Conservation (phyloP, 2,888 invertebrate genomes). For the Crepidodera aurea region DNA sequence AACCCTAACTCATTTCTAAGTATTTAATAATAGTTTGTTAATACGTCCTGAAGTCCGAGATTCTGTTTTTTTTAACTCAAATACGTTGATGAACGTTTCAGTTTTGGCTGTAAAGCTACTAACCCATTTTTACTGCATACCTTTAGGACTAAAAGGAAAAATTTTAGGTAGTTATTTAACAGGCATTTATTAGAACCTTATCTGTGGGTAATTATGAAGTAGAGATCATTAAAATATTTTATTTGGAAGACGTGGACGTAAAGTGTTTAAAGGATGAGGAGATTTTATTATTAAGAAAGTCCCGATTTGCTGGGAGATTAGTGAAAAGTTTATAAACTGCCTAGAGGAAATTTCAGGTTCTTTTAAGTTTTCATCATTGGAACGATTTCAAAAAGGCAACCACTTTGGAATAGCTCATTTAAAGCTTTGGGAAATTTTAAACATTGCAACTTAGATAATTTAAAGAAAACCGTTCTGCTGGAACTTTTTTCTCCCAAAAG, state of each 20-base stretch:
- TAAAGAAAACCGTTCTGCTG: background rate
- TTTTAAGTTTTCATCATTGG: constrained; percentile 51
- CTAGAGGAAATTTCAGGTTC: constrained; percentile 49
- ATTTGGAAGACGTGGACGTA: constrained; percentile 44
- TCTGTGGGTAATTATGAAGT: constrained; percentile 41
- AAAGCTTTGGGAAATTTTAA: constrained; percentile 7
- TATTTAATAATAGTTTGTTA: no score
- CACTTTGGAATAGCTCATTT: constrained; percentile 14
- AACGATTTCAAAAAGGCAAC: constrained; percentile 49
- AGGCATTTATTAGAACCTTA: constrained; percentile 40
- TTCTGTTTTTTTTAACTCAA: no score
- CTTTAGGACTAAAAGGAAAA: constrained; percentile 28
- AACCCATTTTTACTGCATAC: no score
- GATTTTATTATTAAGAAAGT: constrained; percentile 54
- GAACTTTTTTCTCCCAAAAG: background rate
- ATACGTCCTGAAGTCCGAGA: no score
- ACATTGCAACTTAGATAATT: constrained; percentile 2
- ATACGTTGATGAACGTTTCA: no score
- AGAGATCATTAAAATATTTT: constrained; percentile 47
- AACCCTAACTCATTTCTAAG: no score
- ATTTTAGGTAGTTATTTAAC: constrained; percentile 36
- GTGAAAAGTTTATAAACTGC: constrained; percentile 56
- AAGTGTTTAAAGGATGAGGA: constrained; percentile 49
- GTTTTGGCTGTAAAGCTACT: no score
- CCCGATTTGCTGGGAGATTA: constrained; percentile 55